These are phyloP conservation scores for Acanthacorydalis orientalis DNA, from an alignment of 2,888 invertebrate genomes.

Conservation along the genomic window DNA sequence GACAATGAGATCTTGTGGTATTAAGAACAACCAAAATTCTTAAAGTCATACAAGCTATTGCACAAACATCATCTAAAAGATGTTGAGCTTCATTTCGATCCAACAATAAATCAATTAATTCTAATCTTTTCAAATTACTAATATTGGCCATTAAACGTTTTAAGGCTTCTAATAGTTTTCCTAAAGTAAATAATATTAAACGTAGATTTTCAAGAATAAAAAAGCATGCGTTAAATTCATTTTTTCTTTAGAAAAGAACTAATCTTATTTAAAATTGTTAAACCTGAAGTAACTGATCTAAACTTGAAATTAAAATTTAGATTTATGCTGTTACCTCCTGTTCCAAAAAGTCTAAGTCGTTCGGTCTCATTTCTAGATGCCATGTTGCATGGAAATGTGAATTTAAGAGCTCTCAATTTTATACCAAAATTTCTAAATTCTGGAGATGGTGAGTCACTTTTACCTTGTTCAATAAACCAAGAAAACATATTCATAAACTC, in stretches of 20 bases:
- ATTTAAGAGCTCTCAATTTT: constrained; percentile 41
- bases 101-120: constrained; percentile 56
- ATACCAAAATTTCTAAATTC: constrained; percentile 31
- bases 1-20: constrained; percentile 49
- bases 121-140: constrained; percentile 40
- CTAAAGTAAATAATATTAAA: constrained; percentile 14
- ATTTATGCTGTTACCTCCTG: constrained; percentile 36
- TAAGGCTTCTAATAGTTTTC: constrained; percentile 44
- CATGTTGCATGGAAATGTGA: constrained; percentile 63
- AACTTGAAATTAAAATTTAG: constrained; percentile 2
- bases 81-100: constrained; percentile 52
- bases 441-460: constrained; percentile 15
- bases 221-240: no score
- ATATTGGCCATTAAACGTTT: constrained; percentile 52
- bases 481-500: constrained; percentile 72
- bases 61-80: constrained; percentile 54
- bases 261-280: no score
- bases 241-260: no score
- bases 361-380: constrained; percentile 42
- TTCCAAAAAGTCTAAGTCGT: constrained; percentile 51
- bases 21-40: constrained; percentile 51
- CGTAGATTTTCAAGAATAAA: no score
- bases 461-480: constrained; percentile 46
- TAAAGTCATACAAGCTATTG: constrained; percentile 43
- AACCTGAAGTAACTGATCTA: no score